Base-by-base conservation (phyloP, 2,888 invertebrate genomes). In the Cataglyphis cursor region DNA sequence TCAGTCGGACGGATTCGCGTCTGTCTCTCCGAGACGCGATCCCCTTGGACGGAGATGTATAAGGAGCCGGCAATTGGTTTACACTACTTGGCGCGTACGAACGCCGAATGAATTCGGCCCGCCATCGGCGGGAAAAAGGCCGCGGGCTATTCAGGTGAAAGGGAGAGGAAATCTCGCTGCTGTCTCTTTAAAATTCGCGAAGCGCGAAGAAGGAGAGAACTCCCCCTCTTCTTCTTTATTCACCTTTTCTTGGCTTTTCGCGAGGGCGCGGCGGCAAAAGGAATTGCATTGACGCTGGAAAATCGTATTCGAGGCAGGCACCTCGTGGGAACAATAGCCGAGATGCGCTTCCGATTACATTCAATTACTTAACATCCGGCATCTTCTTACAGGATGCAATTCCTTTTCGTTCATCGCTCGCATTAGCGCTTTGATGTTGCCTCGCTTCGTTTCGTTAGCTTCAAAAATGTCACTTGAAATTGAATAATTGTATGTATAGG, bases 291-390 rank as follows among this genome's bases (percentile, higher is more conserved):
- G 86, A 82, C 48, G 57, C 24, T 21, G 68, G 73, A 54, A 72
- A 81, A 74, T 82, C 80, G 80, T 68, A 59, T 80, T 65, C 61
- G 28, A 18, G 38, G 4, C 38, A 54, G 24, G 24, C n/a, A 66
- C 38, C n/a, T 31, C 41, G 15, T 54, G 21, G 48, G 64, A 41
- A 66, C 61, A 66, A 15, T 38, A 66, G 38, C 18, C 35, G 48
- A 41, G 72, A 72, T 80, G 88, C 86, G 85, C 87, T 86, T 80
- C 78, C 88, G 87, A 90, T 91, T 90, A 88, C 89, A 92, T 92
- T 92, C 92, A 90, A 93, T 93, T 92, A 92, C 92, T 91, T 92
- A 90, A 90, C 86, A 89, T 89, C 86, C 81, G 82, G 74, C 8
- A 68, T 38, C 48, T 24, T 61, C n/a, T 78, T 18, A 12, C 1